phyloP scores from a whole-genome alignment of 1,140 invertebrate species.

The Oscheius sp. region DNA sequence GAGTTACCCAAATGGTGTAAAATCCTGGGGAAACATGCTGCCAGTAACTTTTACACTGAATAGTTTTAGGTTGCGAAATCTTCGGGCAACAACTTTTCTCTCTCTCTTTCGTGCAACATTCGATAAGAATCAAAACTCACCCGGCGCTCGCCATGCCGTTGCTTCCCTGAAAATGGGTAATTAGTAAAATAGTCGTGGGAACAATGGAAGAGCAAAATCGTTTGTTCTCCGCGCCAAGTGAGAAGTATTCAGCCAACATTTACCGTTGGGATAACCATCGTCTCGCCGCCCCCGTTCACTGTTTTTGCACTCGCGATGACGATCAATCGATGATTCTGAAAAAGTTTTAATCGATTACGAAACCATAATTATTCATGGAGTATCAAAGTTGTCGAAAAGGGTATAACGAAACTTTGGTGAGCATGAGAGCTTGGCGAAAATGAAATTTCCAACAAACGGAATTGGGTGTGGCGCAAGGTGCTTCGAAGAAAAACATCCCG shows the following conservation, averaged over 20 bases:
- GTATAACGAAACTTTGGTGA: no score
- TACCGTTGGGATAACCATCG: constrained; percentile 20
- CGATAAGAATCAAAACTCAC: constrained; percentile 14
- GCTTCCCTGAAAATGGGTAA: constrained; percentile 20
- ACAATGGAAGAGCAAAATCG: neutral
- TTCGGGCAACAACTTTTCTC: no score
- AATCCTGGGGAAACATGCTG: no score
- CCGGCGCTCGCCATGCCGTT: constrained; percentile 22
- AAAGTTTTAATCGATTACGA: neutral
- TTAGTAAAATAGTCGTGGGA: neutral
- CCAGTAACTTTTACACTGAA: no score
- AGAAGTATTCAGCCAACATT: constrained; percentile 10
- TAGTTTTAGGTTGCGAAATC: no score
- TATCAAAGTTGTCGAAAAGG: no score
- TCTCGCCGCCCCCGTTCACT: neutral
- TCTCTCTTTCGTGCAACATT: no score
- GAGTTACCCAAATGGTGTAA: no score
- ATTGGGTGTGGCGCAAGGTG: neutral
- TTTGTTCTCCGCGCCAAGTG: constrained; percentile 3
- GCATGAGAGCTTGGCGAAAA: neutral
- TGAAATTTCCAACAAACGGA: neutral
- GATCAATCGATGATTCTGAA: constrained; percentile 4
- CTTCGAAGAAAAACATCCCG: neutral
- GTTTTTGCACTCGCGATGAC: neutral
- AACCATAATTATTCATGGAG: no score